Percentiles rank a stretch among this genome's conserved stretches.
These are phyloP conservation scores for Tetramorium simillimum DNA, from an alignment of 1,140 invertebrate genomes.

Conservation along the genomic window DNA sequence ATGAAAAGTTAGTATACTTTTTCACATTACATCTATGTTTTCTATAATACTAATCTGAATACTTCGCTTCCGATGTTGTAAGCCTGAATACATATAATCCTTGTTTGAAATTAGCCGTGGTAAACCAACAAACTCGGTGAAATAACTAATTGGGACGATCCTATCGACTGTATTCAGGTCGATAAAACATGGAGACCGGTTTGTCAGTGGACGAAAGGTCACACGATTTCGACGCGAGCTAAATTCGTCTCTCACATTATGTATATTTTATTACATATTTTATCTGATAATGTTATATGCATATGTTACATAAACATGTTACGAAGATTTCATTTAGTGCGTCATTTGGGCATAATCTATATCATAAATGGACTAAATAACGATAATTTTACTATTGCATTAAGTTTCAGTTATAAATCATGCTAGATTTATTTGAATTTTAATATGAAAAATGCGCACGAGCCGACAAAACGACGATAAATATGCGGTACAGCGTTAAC, in stretches of 20 bases:
- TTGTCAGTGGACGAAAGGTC: constrained; percentile 18
- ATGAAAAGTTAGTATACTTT: background rate
- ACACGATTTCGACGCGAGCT: background rate
- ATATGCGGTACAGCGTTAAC: background rate
- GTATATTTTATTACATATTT: constrained; percentile 27
- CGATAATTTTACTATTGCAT: background rate
- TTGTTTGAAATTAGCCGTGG: constrained; percentile 54
- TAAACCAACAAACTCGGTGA: constrained; percentile 70
- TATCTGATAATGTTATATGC: background rate
- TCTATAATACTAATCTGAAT: constrained; percentile 8
- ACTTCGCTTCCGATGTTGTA: background rate
- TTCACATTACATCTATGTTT: background rate
- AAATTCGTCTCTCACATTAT: constrained; percentile 19
- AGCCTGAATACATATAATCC: constrained; percentile 11
- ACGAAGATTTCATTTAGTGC: constrained; percentile 5
- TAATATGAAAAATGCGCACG: background rate
- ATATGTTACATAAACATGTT: constrained; percentile 17
- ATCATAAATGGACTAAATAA: background rate
- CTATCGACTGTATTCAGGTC: constrained; percentile 64
- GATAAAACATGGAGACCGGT: constrained; percentile 43
- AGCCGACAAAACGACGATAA: background rate
- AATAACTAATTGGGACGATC: constrained; percentile 73
- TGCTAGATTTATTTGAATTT: constrained; percentile 10
- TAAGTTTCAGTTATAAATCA: constrained; percentile 12
- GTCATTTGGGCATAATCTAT: constrained; percentile 2